phyloP scores from a whole-genome alignment of 2,888 invertebrate species.

The Microdon myrmicae region DNA sequence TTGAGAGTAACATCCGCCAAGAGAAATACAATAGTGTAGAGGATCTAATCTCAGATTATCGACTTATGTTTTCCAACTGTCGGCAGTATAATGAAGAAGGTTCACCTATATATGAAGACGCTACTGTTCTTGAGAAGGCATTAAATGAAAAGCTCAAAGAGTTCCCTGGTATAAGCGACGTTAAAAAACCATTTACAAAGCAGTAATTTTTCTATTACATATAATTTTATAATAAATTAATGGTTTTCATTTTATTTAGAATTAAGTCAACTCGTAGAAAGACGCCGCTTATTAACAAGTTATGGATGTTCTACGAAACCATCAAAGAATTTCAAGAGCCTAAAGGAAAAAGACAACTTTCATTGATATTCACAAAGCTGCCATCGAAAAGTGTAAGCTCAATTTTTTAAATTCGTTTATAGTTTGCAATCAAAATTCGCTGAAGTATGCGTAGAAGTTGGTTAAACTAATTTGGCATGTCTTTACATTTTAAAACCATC shows the following conservation, averaged over 20 bases:
- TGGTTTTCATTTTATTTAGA: conserved; percentile 55
- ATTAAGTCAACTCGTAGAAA: conserved; percentile 67
- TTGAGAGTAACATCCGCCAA: conserved; percentile 89
- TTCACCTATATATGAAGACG: conserved; percentile 95
- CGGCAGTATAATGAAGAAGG: conserved; percentile 96
- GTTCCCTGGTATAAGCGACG: conserved; percentile 72
- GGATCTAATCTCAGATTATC: conserved; percentile 86
- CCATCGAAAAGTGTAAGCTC: conserved; percentile 82
- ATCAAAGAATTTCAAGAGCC: conserved; percentile 89
- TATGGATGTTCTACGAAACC: conserved; percentile 87
- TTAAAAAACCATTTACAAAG: conserved; percentile 60
- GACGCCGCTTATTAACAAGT: conserved; percentile 75
- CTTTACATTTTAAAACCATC: neutral
- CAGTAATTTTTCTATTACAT: conserved; percentile 3
- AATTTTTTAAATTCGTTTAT: conserved; percentile 2
- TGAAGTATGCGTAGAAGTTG: conserved; percentile 53
- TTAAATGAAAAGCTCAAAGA: conserved; percentile 85
- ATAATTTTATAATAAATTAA: too few species aligned
- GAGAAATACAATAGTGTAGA: conserved; percentile 85
- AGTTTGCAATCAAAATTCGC: neutral
- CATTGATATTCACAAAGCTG: conserved; percentile 92
- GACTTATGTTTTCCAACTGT: conserved; percentile 97
- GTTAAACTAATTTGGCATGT: conserved; percentile 30
- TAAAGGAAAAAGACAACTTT: conserved; percentile 87
- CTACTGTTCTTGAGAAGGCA: conserved; percentile 85